Percentiles rank a stretch among this genome's conserved stretches.
phyloP scores from a whole-genome alignment of 1,140 invertebrate species.

The Samia ricini region DNA sequence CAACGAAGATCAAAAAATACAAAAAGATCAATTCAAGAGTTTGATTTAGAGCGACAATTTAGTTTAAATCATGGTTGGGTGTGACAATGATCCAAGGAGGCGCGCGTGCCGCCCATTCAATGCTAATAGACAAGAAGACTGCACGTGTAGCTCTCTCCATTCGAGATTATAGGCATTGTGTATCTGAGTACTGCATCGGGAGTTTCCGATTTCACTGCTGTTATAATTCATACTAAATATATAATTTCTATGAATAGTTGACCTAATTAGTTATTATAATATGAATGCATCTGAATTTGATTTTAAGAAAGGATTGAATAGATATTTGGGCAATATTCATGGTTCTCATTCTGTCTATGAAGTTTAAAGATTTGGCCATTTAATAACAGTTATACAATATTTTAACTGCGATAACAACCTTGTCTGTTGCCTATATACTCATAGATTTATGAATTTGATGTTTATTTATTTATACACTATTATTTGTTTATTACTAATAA shows the following conservation, averaged over 20 bases:
- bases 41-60: constrained; percentile 51
- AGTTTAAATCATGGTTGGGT: constrained; percentile 50
- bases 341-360: constrained; percentile 50
- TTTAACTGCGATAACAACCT: background rate
- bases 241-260: background rate
- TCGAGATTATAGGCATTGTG: constrained; percentile 51
- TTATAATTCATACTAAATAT: constrained; percentile 6
- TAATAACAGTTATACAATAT: constrained; percentile 36
- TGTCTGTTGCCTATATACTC: no score
- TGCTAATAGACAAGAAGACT: constrained; percentile 69
- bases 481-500: no score
- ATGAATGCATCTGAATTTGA: background rate
- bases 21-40: constrained; percentile 32
- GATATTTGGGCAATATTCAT: constrained; percentile 34
- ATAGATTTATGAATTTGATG: no score
- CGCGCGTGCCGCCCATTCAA: constrained; percentile 65
- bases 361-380: constrained; percentile 33
- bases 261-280: background rate
- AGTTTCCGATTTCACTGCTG: constrained; percentile 39
- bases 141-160: constrained; percentile 57
- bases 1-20: constrained; percentile 29
- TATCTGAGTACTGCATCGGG: constrained; percentile 20
- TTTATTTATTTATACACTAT: no score
- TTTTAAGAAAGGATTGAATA: background rate
- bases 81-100: constrained; percentile 58